These are phyloP conservation scores for Rhabditoides inermis DNA, from an alignment of 2,888 invertebrate genomes.

Conservation along the genomic window DNA sequence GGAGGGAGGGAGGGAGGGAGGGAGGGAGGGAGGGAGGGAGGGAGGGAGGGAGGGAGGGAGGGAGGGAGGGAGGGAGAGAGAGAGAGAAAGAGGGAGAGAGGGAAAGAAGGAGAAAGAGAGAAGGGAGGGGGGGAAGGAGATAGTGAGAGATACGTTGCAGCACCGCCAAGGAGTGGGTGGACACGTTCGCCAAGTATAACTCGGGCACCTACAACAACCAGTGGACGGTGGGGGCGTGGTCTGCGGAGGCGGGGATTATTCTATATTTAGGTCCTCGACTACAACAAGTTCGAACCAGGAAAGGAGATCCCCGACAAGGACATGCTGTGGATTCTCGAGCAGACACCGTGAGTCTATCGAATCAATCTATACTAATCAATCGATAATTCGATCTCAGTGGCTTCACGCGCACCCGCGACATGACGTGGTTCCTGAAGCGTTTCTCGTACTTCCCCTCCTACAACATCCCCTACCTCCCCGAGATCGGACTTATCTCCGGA, in stretches of 20 bases:
- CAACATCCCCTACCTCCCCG: conserved; percentile 64
- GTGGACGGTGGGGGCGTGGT: conserved; percentile 27
- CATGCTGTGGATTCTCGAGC: conserved; percentile 71
- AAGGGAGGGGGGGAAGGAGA: too few species aligned
- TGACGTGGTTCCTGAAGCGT: conserved; percentile 48
- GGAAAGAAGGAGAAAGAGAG: too few species aligned
- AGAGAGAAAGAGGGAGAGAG: too few species aligned
- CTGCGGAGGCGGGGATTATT: background rate
- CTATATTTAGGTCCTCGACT: conserved; percentile 57
- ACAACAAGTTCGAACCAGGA: conserved; percentile 61
- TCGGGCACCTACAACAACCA: conserved; percentile 78
- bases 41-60: too few species aligned
- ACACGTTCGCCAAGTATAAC: conserved; percentile 63
- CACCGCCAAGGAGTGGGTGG: conserved; percentile 33
- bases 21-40: too few species aligned
- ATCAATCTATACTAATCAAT: background rate
- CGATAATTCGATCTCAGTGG: conserved; percentile 18
- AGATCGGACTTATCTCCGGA: conserved; percentile 64
- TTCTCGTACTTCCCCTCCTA: conserved; percentile 70
- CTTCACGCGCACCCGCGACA: conserved; percentile 34
- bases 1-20: too few species aligned
- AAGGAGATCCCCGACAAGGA: conserved; percentile 51
- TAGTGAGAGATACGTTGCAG: conserved; percentile 11
- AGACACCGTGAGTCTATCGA: conserved; percentile 57
- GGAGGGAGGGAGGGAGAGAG: too few species aligned